Evolutionary conservation across 2,113 vertebrate species (phyloP), one percentile per base, ranked within the genome.

Genomic region (Motacilla tschutschensis): DNA sequence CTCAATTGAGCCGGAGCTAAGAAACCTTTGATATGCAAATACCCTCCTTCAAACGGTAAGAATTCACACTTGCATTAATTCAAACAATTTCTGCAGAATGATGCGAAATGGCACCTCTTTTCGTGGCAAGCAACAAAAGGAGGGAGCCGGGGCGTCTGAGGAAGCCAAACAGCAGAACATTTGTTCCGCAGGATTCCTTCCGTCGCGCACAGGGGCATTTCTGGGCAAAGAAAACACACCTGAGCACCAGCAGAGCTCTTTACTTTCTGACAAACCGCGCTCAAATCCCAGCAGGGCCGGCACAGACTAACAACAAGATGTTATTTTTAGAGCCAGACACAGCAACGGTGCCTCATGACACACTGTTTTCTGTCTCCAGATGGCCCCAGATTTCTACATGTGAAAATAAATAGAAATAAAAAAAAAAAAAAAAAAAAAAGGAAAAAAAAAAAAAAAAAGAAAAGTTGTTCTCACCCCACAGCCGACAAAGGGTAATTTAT

Each of bases 21-120:
- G 97, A 94, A 97, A 97, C 97, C 98, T 99, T 99, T 99, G 98
- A 99, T 98, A 98, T 99, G 98, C 96, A 98, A 99, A 99, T 99
- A 60, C 79, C 65, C 95, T 94, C 97, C 97, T 98, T 98, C 97
- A 98, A 98, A 98, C 98, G 97, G 96, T 97, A 98, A 97, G 97
- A 98, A 98, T 98, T 98, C 97, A 96, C 97, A 98, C 97, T 97
- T 94, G 96, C 97, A 97, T 98, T 98, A 98, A 98, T 98, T 98
- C 97, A 96, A 98, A 97, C 97, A 98, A 97, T 97, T 98, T 97
- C 96, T 93, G 95, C 97, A 97, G 97, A 97, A 97, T 97, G 95
- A 97, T 93, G 95, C 97, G 97, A 98, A 98, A 98, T 97, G 89
- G 97, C 97, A 97, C 96, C 95, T 96, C 95, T 96, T 96, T 95